A percentile compares a stretch with the other conserved stretches of the same genome.
Conservation (phyloP, 2,888 invertebrate genomes). For the Perdita meconis region DNA sequence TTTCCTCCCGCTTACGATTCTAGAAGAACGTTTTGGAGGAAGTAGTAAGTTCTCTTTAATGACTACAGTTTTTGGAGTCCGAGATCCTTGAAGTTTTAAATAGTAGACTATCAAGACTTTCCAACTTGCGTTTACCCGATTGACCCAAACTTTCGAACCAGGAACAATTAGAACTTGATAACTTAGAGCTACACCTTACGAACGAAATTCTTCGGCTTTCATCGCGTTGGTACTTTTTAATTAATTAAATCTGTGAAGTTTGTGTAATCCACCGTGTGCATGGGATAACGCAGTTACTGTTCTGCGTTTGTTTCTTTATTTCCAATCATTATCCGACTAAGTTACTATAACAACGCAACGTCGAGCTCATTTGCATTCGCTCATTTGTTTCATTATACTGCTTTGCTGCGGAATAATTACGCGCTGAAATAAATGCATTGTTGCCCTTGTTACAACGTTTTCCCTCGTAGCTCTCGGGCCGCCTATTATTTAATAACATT, state of each 20-base stretch:
- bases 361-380: not conserved
- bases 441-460: not conserved
- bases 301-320: not conserved
- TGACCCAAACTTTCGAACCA: constrained; percentile 14
- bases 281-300: not conserved
- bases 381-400: constrained; percentile 24
- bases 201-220: not conserved
- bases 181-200: not conserved
- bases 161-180: not conserved
- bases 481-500: not conserved
- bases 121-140: not conserved
- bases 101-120: not conserved
- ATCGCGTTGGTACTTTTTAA: not conserved
- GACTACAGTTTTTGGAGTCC: not conserved
- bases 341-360: not conserved
- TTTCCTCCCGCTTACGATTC: no score
- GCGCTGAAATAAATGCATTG: constrained; percentile 10
- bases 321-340: constrained; percentile 9
- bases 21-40: no score
- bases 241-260: not conserved
- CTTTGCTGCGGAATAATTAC: constrained; percentile 33
- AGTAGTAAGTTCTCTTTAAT: not conserved
- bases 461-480: not conserved
- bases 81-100: not conserved
- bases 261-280: not conserved